Evolutionary conservation across 2,888 invertebrate species (phyloP), one percentile per base, ranked within the genome.

Genomic region (Camptogramma bilineatum): DNA sequence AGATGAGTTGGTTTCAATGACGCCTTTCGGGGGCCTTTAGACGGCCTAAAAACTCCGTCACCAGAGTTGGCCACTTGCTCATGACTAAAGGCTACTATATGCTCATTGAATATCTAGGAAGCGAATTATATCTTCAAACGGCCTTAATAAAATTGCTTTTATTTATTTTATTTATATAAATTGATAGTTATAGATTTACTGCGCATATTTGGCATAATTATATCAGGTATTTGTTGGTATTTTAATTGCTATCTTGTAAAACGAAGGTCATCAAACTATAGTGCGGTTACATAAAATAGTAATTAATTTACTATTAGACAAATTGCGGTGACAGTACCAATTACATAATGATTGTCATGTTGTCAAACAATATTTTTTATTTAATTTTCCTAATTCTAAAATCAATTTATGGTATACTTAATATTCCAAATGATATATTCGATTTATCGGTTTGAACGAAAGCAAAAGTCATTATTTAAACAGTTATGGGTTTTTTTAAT

Each of bases 141-240:
- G 2, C 44, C 44, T 44, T 44, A 44, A 17, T 44, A 16, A 44
- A 44, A 44, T 1, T 17, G 34, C 34, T 39, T 39, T 39, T 39
- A 44, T 44, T 17, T 44, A 17, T 17, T 44, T 44, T 42, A n/a
- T 42, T 42, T 44, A 44, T 44, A 17, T 44, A 44, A 44, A 44
- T 17, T 17, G 44, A 16, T 44, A 44, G 5, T 52, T 17, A 44
- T 44, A 4, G 17, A 44, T 39, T 39, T 39, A 39, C 13, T 39
- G 34, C 13, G 34, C 4, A 39, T 13, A 39, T 39, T 44, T 44
- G 44, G 17, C 44, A 44, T 44, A 44, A 44, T 44, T 17, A 44
- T 17, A 44, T 44, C 44, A 44, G 44, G 44, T 17, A 44, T 16
- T 44, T 44, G 16, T 4, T 16, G 16, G 44, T 44, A 8, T 17